Percentiles rank a stretch among this genome's conserved stretches.
Conservation (phyloP, 2,113 vertebrate genomes). For the Carassius auratus region DNA sequence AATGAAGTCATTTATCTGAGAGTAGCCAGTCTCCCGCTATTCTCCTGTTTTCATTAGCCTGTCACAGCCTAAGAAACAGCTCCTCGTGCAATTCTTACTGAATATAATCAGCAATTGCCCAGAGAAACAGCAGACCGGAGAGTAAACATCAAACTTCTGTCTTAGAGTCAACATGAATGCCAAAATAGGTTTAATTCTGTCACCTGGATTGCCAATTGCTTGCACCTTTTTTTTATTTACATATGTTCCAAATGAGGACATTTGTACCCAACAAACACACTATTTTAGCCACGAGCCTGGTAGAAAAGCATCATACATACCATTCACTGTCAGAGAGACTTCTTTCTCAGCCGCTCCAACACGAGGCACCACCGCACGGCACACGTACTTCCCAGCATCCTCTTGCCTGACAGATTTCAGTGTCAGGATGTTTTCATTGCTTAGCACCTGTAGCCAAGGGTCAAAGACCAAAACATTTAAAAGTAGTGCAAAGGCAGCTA, state of each 20-base stretch:
- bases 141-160: slow-evolving; percentile 32
- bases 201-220: not conserved
- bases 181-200: slow-evolving; percentile 5
- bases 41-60: slow-evolving; percentile 78
- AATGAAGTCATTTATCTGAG: slow-evolving; percentile 80
- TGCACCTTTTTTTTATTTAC: not conserved
- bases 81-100: slow-evolving; percentile 62
- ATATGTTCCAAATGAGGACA: not conserved
- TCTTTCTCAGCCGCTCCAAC: slow-evolving; percentile 93
- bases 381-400: slow-evolving; percentile 96
- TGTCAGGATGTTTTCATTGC: slow-evolving; percentile 93
- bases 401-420: slow-evolving; percentile 94
- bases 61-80: slow-evolving; percentile 63
- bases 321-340: slow-evolving; percentile 94
- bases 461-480: slow-evolving; percentile 53
- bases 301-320: slow-evolving; percentile 68
- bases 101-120: slow-evolving; percentile 71
- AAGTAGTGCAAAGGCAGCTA: slow-evolving; percentile 4
- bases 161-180: not conserved
- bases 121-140: slow-evolving; percentile 10
- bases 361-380: slow-evolving; percentile 91
- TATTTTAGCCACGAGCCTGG: not conserved
- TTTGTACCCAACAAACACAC: not conserved
- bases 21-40: slow-evolving; percentile 74
- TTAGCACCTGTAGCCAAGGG: slow-evolving; percentile 84